Percentiles rank a stretch among this genome's conserved stretches.
Evolutionary conservation across 2,888 invertebrate genomes (phyloP).

Genomic region (Periphyllus acericola): DNA sequence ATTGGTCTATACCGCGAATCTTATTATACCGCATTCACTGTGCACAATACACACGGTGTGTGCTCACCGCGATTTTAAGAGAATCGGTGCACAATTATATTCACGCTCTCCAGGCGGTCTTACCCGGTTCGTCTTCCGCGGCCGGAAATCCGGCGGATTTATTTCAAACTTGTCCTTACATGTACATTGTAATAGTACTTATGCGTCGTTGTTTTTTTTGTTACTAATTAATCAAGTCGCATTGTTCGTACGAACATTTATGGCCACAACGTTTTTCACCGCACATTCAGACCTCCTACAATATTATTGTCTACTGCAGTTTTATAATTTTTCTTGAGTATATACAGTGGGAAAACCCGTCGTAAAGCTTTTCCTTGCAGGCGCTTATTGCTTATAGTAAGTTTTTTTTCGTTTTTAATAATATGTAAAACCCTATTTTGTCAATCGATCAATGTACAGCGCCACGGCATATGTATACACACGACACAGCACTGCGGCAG

Average conservation of each 20-base stretch:
- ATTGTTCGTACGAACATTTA: too few species aligned
- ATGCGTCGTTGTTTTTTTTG: too few species aligned
- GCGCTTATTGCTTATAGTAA: background rate
- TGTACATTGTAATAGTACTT: too few species aligned
- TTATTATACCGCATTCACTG: background rate
- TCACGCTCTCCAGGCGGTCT: too few species aligned
- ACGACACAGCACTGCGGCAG: background rate
- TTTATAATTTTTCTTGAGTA: background rate
- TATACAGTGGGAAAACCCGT: background rate
- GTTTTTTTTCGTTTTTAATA: background rate
- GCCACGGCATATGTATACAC: background rate
- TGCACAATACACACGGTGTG: background rate
- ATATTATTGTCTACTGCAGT: too few species aligned
- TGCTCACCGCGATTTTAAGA: background rate
- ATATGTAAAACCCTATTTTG: conserved; percentile 9
- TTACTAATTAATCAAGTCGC: too few species aligned
- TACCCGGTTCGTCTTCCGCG: background rate
- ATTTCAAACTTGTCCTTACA: background rate
- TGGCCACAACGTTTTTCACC: too few species aligned
- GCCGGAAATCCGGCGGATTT: background rate
- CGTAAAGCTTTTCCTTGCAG: background rate
- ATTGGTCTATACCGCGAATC: background rate
- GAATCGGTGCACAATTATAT: background rate
- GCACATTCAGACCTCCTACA: too few species aligned
- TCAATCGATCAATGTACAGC: conserved; percentile 29